Conservation (phyloP, 1,140 invertebrate genomes). For the Heliothis subflexa region DNA sequence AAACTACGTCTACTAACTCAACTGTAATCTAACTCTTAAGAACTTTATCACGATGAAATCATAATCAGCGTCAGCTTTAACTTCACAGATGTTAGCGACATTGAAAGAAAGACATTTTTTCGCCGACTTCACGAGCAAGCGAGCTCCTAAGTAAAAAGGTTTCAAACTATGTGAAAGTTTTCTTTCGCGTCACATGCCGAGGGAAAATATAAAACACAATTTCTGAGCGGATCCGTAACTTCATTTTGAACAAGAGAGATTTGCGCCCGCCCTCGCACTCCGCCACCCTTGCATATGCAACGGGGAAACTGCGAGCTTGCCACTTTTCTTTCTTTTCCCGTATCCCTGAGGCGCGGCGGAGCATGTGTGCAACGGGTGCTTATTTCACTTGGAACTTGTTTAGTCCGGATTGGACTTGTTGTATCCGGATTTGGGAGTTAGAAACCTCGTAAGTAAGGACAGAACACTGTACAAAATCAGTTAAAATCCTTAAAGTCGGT, state of each 20-base stretch:
- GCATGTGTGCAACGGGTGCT: slow-evolving; percentile 73
- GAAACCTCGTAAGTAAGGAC: slow-evolving; percentile 52
- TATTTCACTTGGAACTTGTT: slow-evolving; percentile 80
- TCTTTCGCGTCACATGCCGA: slow-evolving; percentile 68
- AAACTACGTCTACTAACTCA: slow-evolving; percentile 1
- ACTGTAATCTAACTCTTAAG: slow-evolving; percentile 7
- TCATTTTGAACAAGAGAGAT: slow-evolving; percentile 76
- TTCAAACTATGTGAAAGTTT: slow-evolving; percentile 65
- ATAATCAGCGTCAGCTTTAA: slow-evolving; percentile 53
- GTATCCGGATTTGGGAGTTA: slow-evolving; percentile 64
- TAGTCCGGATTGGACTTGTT: slow-evolving; percentile 72
- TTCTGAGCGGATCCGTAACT: slow-evolving; percentile 74
- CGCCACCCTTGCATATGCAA: slow-evolving; percentile 70
- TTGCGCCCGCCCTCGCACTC: slow-evolving; percentile 56
- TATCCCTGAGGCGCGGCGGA: slow-evolving; percentile 68
- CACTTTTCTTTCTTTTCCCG: slow-evolving; percentile 69
- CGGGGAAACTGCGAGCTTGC: slow-evolving; percentile 58
- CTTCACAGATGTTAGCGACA: slow-evolving; percentile 55
- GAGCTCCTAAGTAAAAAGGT: slow-evolving; percentile 56
- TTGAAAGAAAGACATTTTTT: slow-evolving; percentile 54
- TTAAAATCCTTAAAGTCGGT: slow-evolving; percentile 40
- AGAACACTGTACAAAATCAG: slow-evolving; percentile 36
- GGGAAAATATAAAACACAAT: slow-evolving; percentile 76
- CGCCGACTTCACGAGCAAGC: slow-evolving; percentile 51
- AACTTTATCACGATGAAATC: slow-evolving; percentile 43